Percentiles rank a stretch among this genome's conserved stretches.
phyloP scores from a whole-genome alignment of 2,113 vertebrate genomes.

The Empidonax traillii region DNA sequence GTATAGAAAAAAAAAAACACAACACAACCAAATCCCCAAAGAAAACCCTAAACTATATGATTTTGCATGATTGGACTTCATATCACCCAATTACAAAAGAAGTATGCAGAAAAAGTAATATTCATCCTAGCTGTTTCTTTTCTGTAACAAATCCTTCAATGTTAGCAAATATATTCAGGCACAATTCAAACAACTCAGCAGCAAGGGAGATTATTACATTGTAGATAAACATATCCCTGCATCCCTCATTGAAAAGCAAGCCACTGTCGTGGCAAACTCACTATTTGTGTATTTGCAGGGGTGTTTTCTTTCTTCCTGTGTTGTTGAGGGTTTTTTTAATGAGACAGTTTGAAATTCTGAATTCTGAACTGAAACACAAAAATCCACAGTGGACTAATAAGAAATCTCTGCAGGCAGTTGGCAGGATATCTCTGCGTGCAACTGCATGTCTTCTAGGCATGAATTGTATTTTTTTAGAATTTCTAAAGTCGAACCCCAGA shows the following conservation, averaged over 20 bases:
- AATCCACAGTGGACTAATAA: not conserved
- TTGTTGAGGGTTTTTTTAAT: not conserved
- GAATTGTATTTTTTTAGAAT: not conserved
- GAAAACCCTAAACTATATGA: not conserved
- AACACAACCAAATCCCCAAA: not conserved
- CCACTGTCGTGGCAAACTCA: slow-evolving; percentile 4
- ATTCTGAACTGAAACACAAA: not conserved
- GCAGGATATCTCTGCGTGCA: not conserved
- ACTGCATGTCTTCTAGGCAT: not conserved
- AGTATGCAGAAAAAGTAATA: not conserved
- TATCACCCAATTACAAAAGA: not conserved
- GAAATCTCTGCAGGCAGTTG: not conserved
- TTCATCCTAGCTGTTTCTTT: not conserved
- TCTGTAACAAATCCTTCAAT: not conserved
- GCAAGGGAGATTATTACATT: not conserved
- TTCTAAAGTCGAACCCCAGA: not conserved
- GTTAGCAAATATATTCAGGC: not conserved
- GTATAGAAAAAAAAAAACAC: not conserved
- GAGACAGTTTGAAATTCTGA: not conserved
- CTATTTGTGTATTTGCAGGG: not conserved
- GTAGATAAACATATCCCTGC: not conserved
- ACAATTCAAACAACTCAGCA: not conserved
- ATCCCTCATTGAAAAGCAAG: not conserved
- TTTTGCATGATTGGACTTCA: not conserved
- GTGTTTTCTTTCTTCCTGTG: not conserved